Conservation (phyloP, 2,113 vertebrate species). For the Xyliphius kryptos region DNA sequence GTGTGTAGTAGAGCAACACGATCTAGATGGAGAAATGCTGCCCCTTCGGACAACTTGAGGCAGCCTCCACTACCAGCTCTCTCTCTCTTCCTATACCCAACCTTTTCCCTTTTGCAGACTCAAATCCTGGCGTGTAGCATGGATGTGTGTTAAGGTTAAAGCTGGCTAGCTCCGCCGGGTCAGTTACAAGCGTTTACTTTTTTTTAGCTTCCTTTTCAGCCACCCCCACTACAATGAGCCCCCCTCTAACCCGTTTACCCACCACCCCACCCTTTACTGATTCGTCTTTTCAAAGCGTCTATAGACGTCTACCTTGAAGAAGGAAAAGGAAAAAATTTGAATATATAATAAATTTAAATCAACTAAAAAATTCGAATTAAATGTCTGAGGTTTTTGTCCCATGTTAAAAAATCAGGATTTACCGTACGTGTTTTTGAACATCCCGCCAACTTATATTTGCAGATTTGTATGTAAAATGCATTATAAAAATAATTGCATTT, state of each 20-base stretch:
- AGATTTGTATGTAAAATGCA: no score
- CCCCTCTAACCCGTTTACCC: slow-evolving; percentile 14
- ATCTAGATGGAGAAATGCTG: slow-evolving; percentile 71
- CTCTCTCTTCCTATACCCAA: slow-evolving; percentile 53
- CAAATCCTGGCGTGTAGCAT: slow-evolving; percentile 69
- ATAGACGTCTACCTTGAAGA: slow-evolving; percentile 38
- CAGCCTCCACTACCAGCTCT: slow-evolving; percentile 62
- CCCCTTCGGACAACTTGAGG: slow-evolving; percentile 70
- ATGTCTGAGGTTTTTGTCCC: no score
- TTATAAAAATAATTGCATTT: no score
- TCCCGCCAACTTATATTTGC: no score
- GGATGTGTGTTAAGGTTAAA: slow-evolving; percentile 63
- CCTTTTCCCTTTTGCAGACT: slow-evolving; percentile 52
- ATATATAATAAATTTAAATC: no score
- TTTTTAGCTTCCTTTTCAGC: slow-evolving; percentile 60
- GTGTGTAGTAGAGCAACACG: slow-evolving; percentile 69
- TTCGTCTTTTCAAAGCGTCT: slow-evolving; percentile 57
- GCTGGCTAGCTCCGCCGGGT: slow-evolving; percentile 66
- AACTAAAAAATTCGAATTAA: no score
- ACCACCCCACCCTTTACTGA: slow-evolving; percentile 48
- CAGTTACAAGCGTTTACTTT: slow-evolving; percentile 64
- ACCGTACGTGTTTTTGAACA: no score
- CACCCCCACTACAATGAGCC: slow-evolving; percentile 58
- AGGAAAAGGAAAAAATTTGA: no score
- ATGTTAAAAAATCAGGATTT: no score